Base-by-base conservation (phyloP, 2,888 invertebrate species). In the Meteorus colon region DNA sequence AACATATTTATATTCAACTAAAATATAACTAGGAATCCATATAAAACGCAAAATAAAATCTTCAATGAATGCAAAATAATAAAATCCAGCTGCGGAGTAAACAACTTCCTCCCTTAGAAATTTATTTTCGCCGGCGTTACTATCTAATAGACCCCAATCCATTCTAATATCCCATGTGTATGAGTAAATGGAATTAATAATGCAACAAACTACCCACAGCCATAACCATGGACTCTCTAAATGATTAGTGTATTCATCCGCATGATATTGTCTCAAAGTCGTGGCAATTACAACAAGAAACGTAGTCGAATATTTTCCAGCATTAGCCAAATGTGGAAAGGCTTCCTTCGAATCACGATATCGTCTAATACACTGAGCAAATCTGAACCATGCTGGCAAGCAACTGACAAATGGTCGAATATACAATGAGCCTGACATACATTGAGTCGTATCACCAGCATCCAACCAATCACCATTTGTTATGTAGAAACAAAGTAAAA, bases 131-230 rank as follows among this genome's bases (percentile, higher is more conserved):
- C 96, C 96, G 1, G 97, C 95, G 82, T 96, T 96, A 74, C 94
- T 93, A 87, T 98, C 98, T 86, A 99, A 94, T 74, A 99, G 91
- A 0, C 98, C 98, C 99, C 99, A 99, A 92, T 99, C 99, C 96
- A 99, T 97, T 91, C 96, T 97, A 48, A 99, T 95, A 90, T 99
- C 99, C 99, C 99, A 99, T 1, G 96, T 95, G 89, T 98, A 97
- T 0, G 98, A 97, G 90, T 99, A 99, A 77, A 96, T 93, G 0
- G 99, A 98, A 73, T 97, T 97, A 3, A 97, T 90, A 45, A 98
- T 89, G 82, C 95, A 95, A 62, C 96, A 94, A 3, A 93, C 92
- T 77, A 99, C 93, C 98, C 98, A 98, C 66, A 96, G 90, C 92
- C 96, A 96, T 62, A 97, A 93, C 90, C 94, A 97, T 51, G 96